phyloP scores from a whole-genome alignment of 2,797 vertebrate genomes.

The Avahi laniger region DNA sequence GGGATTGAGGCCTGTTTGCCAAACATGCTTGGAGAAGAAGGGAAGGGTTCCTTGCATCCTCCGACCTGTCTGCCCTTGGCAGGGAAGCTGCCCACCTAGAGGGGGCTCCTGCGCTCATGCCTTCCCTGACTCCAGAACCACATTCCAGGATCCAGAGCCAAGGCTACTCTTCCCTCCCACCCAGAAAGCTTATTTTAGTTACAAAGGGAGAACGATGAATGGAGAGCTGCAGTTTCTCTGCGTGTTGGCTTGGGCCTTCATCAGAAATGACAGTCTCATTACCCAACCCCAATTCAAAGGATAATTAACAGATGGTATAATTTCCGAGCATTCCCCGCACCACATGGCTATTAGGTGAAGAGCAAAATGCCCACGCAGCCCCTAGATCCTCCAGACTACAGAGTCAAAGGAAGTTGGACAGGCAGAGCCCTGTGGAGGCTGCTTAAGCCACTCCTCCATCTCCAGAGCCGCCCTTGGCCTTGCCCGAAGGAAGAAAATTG shows the following conservation, averaged over 20 bases:
- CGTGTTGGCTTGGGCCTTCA: slow-evolving; percentile 46
- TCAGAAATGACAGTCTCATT: slow-evolving; percentile 69
- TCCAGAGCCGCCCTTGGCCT: neutral
- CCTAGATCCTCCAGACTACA: slow-evolving; percentile 33
- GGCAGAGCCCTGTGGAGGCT: neutral
- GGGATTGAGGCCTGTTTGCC: slow-evolving; percentile 36
- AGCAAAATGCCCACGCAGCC: slow-evolving; percentile 66
- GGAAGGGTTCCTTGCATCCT: neutral
- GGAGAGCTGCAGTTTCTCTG: slow-evolving; percentile 3
- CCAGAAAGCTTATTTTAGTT: slow-evolving; percentile 40
- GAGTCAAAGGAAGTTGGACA: neutral
- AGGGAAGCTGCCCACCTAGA: neutral
- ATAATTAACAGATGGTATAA: slow-evolving; percentile 78
- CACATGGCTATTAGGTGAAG: slow-evolving; percentile 70
- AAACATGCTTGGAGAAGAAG: neutral
- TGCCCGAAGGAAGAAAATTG: neutral
- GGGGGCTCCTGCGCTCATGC: neutral
- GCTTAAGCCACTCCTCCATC: neutral
- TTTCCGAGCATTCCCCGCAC: slow-evolving; percentile 57
- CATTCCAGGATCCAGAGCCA: neutral
- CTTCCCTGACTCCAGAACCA: neutral
- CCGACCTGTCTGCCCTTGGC: neutral
- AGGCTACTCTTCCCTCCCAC: neutral
- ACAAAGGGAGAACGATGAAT: slow-evolving; percentile 46
- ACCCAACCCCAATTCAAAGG: slow-evolving; percentile 63